Evolutionary conservation across 2,797 vertebrate species (phyloP), one percentile per base, ranked within the genome.

Genomic region (Acipenser oxyrinchus): DNA sequence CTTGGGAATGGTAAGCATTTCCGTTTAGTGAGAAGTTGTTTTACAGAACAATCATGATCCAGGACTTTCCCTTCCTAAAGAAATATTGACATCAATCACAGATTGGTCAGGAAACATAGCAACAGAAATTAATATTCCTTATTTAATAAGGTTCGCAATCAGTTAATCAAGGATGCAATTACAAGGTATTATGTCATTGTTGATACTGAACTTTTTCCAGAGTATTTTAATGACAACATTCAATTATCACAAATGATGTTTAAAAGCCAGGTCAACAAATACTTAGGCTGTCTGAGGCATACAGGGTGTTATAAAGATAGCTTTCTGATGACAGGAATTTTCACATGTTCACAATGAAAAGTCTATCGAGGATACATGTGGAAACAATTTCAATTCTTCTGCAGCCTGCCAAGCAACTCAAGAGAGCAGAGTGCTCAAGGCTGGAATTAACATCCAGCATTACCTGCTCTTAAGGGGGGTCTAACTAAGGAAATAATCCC

Each of bases 311-410:
- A 61, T 57, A 48, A 55, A 64, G 70, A 71, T 71, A 15, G 66
- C 48, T 60, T 53, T 64, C 51, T 71, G 67, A 71, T 68, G 66
- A 64, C 58, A 64, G 59, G 63, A 66, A 68, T 71, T 68, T 71
- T 71, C 70, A 71, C 37, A 68, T 71, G 70, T 68, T 71, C 62
- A 68, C 62, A 61, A 61, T 61, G 62, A 65, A 61, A 55, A 10
- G 61, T 57, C 66, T 60, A 52, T 60, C 62, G 13, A 15, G 7
- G 61, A 13, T 10, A 67, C 70, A 71, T 65, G 53, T 71, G 70
- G 70, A 64, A 68, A 9, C 67, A 48, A 68, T 71, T 61, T 71
- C 50, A 12, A 18, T 51, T 49, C 66, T 64, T 64, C 53, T 15
- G 7, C 37, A 58, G 55, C 49, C 49, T 58, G 48, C 66, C 66